Base-by-base conservation (phyloP, 2,888 invertebrate genomes). In the Campoplex nolae region DNA sequence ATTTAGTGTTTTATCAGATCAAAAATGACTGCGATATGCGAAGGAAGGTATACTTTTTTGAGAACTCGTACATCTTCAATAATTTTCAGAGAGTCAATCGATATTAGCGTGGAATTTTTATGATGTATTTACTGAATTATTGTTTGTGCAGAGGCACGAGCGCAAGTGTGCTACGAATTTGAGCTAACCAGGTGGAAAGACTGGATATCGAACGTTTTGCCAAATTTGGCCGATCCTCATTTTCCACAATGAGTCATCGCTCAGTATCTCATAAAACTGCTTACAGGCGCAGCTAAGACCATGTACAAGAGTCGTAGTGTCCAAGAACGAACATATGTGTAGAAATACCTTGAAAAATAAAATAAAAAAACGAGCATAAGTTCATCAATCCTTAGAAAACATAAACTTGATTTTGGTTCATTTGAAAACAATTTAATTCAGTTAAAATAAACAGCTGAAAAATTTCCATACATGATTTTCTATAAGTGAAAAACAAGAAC, bases 241-340 rank as follows among this genome's bases (percentile, higher is more conserved):
- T 91, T 95, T 96, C 96, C 96, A 96, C 28, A 96, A 92, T 70
- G 95, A 95, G 89, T 95, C 95, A 93, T 96, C 96, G 74, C 95
- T 94, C 89, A 96, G 93, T 90, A 96, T 96, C 84, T 95, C 93
- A 89, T 95, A 93, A 91, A 96, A 96, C 89, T 96, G 94, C 90
- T 95, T 95, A 92, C 96, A 96, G 8, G 96, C 96, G 91, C 95
- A 94, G 82, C 95, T 95, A 79, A 96, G 92, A 32, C 95, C 95
- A 73, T 95, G 93, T 90, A 95, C 95, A 87, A 96, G 93, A 89
- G 95, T 95, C 89, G 95, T 94, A 86, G 95, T 95, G 92, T 96
- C 96, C 91, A 96, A 89, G 90, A 95, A 96, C 48, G 96, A 95
- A 90, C 96, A 96, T 92, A 96, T 96, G 92, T 96, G 95, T 87